Conservation (phyloP, 2,888 invertebrate species). For the Blera fallax region DNA sequence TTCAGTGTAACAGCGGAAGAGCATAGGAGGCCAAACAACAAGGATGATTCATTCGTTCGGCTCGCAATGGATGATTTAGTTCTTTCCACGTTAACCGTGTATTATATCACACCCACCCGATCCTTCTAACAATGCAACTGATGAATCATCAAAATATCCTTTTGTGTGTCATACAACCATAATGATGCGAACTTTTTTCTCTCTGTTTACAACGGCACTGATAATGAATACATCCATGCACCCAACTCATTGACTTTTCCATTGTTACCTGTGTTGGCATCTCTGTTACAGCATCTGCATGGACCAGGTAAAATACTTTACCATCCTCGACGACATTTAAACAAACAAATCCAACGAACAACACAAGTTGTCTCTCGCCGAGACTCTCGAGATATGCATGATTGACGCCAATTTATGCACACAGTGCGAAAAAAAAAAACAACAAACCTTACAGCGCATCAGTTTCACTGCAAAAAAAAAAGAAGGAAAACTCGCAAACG, state of each 20-base stretch:
- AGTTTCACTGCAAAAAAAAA: neutral
- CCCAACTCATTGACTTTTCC: too few relatives aligned
- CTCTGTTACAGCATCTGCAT: neutral
- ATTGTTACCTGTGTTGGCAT: too few relatives aligned
- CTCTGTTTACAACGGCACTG: neutral
- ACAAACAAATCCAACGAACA: neutral
- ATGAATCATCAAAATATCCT: constrained; percentile 52
- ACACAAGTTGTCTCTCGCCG: constrained; percentile 2
- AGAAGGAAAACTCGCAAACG: neutral
- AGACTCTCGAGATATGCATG: constrained; percentile 11
- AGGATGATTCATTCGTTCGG: constrained; percentile 25
- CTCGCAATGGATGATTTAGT: constrained; percentile 6
- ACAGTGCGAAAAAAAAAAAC: neutral
- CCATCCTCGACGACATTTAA: neutral
- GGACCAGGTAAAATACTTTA: constrained; percentile 16
- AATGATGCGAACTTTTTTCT: neutral
- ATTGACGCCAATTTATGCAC: constrained; percentile 45
- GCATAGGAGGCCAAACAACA: neutral
- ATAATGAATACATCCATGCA: neutral
- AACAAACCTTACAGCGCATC: constrained; percentile 26
- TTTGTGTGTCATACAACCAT: constrained; percentile 12
- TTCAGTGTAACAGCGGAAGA: neutral
- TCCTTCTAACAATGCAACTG: constrained; percentile 9
- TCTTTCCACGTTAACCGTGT: neutral
- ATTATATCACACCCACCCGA: constrained; percentile 8